Conservation (phyloP, 2,888 invertebrate species). For the Eretmocerus hayati region DNA sequence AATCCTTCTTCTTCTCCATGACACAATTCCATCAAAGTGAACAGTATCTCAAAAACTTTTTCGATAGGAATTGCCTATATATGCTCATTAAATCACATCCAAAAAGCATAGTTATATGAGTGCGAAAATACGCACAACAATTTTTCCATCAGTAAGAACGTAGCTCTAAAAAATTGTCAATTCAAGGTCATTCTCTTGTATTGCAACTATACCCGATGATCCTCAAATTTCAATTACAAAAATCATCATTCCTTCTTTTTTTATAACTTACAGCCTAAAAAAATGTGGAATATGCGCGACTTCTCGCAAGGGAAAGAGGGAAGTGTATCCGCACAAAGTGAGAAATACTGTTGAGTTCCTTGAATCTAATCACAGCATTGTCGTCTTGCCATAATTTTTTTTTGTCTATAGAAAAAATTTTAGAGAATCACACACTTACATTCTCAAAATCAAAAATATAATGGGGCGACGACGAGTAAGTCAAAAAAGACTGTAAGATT, state of each 20-base stretch:
- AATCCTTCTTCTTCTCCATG: too few relatives aligned
- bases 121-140: too few relatives aligned
- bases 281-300: constrained; percentile 16
- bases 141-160: neutral
- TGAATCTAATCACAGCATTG: constrained; percentile 24
- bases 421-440: too few relatives aligned
- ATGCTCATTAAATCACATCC: neutral
- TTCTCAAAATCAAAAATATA: constrained; percentile 20
- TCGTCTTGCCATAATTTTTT: constrained; percentile 22
- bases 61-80: too few relatives aligned
- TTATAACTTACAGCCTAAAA: constrained; percentile 22
- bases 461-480: too few relatives aligned
- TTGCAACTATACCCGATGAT: constrained; percentile 23
- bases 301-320: constrained; percentile 16
- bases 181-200: constrained; percentile 6
- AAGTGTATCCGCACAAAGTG: constrained; percentile 19
- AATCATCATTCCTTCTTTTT: constrained; percentile 18
- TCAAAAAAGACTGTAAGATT: too few relatives aligned
- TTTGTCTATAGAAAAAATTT: too few relatives aligned
- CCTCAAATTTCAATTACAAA: constrained; percentile 18
- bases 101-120: neutral
- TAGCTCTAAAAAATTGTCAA: neutral
- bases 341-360: constrained; percentile 24
- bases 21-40: constrained; percentile 30
- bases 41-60: too few relatives aligned